A percentile compares a stretch with the other conserved stretches of the same genome.
phyloP scores from a whole-genome alignment of 2,888 invertebrate genomes.

The Yponomeuta plumbellus region DNA sequence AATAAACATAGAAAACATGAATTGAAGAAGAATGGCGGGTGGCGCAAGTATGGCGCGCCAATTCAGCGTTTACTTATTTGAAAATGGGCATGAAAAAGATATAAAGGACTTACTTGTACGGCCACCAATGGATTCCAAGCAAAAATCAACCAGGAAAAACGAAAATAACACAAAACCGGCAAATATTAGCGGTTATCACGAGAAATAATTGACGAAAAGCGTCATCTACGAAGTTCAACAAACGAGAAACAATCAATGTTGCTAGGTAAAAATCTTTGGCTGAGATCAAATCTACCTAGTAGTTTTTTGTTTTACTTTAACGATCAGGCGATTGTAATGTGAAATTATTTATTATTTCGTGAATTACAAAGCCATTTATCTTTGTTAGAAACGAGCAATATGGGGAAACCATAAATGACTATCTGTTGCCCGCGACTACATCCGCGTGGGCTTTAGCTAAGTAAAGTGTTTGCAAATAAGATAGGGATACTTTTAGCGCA shows the following conservation, averaged over 20 bases:
- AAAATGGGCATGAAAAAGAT: neutral
- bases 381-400: too few relatives aligned
- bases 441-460: too few relatives aligned
- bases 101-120: neutral
- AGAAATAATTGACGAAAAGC: slow-evolving; percentile 6
- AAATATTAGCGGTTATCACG: neutral
- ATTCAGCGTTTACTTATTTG: slow-evolving; percentile 24
- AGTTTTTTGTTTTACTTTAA: neutral
- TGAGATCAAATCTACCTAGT: neutral
- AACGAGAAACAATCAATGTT: neutral
- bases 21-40: slow-evolving; percentile 62
- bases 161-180: slow-evolving; percentile 5
- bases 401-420: too few relatives aligned
- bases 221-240: neutral
- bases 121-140: neutral
- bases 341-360: too few relatives aligned
- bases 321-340: too few relatives aligned
- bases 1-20: slow-evolving; percentile 21
- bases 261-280: neutral
- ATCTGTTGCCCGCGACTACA: too few relatives aligned
- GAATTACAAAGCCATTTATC: too few relatives aligned
- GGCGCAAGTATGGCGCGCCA: slow-evolving; percentile 55
- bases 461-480: too few relatives aligned
- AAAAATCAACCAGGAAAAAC: slow-evolving; percentile 20
- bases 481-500: too few relatives aligned